Percentiles rank a stretch among this genome's conserved stretches.
phyloP scores from a whole-genome alignment of 2,888 invertebrate genomes.

The Drosophila anomalipes region DNA sequence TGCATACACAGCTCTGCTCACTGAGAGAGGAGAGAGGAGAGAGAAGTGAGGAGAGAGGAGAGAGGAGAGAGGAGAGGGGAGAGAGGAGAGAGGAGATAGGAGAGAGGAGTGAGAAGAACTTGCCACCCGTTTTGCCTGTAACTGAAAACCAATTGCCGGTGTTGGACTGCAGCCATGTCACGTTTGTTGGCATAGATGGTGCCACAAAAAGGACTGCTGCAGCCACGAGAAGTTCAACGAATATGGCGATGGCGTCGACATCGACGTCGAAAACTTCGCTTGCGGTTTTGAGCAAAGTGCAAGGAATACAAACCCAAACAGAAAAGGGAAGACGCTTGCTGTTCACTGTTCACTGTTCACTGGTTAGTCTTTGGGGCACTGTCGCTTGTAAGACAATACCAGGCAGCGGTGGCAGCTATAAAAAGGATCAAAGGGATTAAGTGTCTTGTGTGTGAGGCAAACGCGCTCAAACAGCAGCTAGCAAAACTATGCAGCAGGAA shows the following conservation, averaged over 20 bases:
- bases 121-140: slow-evolving; percentile 35
- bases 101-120: neutral
- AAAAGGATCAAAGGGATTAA: slow-evolving; percentile 73
- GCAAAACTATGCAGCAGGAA: slow-evolving; percentile 48
- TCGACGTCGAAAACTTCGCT: slow-evolving; percentile 29
- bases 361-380: slow-evolving; percentile 1
- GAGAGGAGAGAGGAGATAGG: no score
- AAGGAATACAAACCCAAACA: slow-evolving; percentile 1
- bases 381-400: slow-evolving; percentile 64
- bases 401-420: slow-evolving; percentile 70
- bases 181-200: slow-evolving; percentile 45
- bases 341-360: neutral
- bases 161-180: slow-evolving; percentile 63
- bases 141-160: slow-evolving; percentile 69
- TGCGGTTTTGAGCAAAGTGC: slow-evolving; percentile 39
- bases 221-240: slow-evolving; percentile 20
- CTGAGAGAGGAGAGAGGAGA: no score
- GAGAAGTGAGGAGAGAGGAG: no score
- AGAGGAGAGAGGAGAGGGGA: no score
- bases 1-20: slow-evolving; percentile 1
- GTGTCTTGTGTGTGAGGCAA: slow-evolving; percentile 45
- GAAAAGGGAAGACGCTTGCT: neutral
- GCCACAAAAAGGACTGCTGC: neutral
- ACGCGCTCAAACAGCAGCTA: slow-evolving; percentile 5
- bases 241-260: slow-evolving; percentile 30